A percentile compares a stretch with the other conserved stretches of the same genome.
phyloP scores from a whole-genome alignment of 2,113 vertebrate species.

The Carassius carassius region DNA sequence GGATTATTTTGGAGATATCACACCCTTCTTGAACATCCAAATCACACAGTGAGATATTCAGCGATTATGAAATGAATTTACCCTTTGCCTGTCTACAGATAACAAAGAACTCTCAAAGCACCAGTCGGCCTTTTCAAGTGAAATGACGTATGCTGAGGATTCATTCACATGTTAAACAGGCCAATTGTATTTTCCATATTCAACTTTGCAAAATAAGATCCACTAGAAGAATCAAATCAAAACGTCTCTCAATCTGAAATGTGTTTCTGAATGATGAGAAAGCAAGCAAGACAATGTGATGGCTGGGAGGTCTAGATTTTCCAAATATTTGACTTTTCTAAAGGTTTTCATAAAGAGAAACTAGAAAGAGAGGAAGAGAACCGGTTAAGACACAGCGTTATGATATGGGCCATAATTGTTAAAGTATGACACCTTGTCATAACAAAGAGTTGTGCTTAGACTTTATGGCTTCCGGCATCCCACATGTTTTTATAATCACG shows the following conservation, averaged over 20 bases:
- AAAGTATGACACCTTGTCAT: conserved; percentile 46
- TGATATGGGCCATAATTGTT: conserved; percentile 25
- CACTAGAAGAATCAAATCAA: neutral
- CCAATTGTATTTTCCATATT: neutral
- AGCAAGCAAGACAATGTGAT: neutral
- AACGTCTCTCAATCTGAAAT: neutral
- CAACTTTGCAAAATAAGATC: neutral
- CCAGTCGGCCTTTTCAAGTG: conserved; percentile 15
- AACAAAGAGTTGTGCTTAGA: conserved; percentile 36
- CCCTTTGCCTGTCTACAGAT: conserved; percentile 14
- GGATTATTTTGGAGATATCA: neutral
- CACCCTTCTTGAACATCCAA: neutral
- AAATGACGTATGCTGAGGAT: conserved; percentile 11
- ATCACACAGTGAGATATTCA: neutral
- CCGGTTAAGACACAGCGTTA: conserved; percentile 28
- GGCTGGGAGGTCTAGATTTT: conserved; percentile 2
- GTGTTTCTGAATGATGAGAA: neutral
- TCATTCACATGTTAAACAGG: conserved; percentile 23
- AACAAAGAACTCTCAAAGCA: conserved; percentile 15
- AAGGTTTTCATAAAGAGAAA: conserved; percentile 54
- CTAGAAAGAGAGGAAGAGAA: conserved; percentile 24
- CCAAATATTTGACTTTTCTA: neutral
- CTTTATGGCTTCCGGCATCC: conserved; percentile 52
- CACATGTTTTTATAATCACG: conserved; percentile 53
- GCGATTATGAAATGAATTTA: neutral